Conservation (phyloP, 2,113 vertebrate genomes). For the Pterocles burchelli region DNA sequence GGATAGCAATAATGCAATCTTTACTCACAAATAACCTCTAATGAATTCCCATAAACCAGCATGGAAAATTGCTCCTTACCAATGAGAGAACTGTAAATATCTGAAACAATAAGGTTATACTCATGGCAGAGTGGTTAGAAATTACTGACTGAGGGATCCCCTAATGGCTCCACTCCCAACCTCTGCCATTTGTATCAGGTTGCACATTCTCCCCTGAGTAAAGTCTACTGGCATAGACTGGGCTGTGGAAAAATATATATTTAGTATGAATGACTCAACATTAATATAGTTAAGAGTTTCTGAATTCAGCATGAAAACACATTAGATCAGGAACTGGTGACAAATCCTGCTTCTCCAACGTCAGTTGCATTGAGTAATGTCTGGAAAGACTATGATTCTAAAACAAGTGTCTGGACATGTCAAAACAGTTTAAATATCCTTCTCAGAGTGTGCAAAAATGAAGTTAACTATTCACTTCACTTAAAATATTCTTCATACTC, state of each 20-base stretch:
- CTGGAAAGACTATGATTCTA: slow-evolving; percentile 50
- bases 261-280: slow-evolving; percentile 3
- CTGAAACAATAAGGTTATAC: neutral
- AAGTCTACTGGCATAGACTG: neutral
- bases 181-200: neutral
- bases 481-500: neutral
- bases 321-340: slow-evolving; percentile 32
- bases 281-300: neutral
- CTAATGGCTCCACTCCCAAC: neutral
- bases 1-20: neutral
- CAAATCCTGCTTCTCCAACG: slow-evolving; percentile 36
- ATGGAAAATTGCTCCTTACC: neutral
- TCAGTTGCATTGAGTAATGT: slow-evolving; percentile 62
- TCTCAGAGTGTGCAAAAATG: slow-evolving; percentile 16
- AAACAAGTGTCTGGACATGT: slow-evolving; percentile 29
- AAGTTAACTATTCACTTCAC: neutral
- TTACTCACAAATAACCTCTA: neutral
- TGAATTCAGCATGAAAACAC: slow-evolving; percentile 47
- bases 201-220: neutral
- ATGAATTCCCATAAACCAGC: neutral
- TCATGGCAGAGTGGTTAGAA: neutral
- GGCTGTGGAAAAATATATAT: slow-evolving; percentile 6
- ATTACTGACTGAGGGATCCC: neutral
- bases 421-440: slow-evolving; percentile 46
- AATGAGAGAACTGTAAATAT: neutral